phyloP scores from a whole-genome alignment of 2,113 vertebrate species.

The Sylvilagus bachmani region DNA sequence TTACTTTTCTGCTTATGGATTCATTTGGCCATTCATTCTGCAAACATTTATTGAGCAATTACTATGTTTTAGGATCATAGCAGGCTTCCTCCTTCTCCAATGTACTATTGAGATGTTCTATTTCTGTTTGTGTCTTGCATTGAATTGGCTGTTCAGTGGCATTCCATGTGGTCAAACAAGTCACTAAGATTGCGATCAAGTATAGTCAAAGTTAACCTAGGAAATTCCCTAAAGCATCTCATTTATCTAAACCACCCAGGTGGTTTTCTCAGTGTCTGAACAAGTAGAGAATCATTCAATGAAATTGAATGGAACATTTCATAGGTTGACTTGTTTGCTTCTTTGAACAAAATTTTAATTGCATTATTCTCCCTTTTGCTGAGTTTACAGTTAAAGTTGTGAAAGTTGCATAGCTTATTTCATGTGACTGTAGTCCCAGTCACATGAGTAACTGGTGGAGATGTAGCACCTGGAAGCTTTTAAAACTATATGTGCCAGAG shows the following conservation, averaged over 20 bases:
- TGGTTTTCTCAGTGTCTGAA: background rate
- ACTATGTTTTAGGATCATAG: background rate
- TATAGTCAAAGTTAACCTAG: constrained; percentile 10
- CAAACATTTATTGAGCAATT: background rate
- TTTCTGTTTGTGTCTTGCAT: background rate
- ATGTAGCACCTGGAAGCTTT: background rate
- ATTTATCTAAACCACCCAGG: background rate
- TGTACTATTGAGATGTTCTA: background rate
- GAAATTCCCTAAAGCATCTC: constrained; percentile 42
- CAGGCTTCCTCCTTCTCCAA: background rate
- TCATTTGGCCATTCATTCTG: background rate
- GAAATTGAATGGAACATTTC: background rate
- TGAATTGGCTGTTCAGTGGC: background rate
- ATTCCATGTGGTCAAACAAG: constrained; percentile 1
- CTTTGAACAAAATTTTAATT: constrained; percentile 17
- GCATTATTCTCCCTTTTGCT: constrained; percentile 7
- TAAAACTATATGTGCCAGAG: background rate
- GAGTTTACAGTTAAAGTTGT: background rate
- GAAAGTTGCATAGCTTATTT: background rate
- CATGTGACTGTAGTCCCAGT: background rate
- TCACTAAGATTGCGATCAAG: constrained; percentile 8
- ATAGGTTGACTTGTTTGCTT: background rate
- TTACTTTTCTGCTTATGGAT: background rate
- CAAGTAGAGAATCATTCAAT: background rate
- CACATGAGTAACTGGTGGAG: background rate